Evolutionary conservation across 1,140 invertebrate species (phyloP).

Genomic region (Hermetia illucens): DNA sequence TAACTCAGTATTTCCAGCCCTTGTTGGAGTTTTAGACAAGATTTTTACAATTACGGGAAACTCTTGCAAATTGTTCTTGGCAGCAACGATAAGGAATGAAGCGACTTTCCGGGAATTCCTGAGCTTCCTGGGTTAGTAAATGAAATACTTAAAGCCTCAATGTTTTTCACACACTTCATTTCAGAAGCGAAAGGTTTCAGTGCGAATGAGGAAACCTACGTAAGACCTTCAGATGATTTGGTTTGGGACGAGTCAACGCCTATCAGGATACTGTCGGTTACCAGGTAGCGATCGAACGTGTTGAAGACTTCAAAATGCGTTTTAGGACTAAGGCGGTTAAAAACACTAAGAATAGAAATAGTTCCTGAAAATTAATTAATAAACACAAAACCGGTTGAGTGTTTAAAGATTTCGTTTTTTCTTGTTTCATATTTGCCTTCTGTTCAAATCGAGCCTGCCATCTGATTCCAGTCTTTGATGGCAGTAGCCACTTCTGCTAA

Average conservation of each 20-base stretch:
- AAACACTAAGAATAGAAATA: too few species aligned
- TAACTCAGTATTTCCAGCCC: constrained; percentile 14
- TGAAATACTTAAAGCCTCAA: background rate
- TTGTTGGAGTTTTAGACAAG: constrained; percentile 15
- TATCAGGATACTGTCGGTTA: constrained; percentile 7
- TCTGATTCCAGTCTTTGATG: too few species aligned
- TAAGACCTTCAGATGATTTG: constrained; percentile 4
- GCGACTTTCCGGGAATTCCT: constrained; percentile 20
- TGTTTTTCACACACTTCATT: background rate
- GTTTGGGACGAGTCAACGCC: constrained; percentile 9
- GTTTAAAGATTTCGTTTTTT: too few species aligned
- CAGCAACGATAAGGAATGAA: constrained; percentile 24
- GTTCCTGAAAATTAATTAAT: too few species aligned
- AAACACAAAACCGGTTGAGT: too few species aligned
- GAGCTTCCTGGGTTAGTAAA: constrained; percentile 11
- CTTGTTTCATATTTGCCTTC: too few species aligned
- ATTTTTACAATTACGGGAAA: constrained; percentile 11
- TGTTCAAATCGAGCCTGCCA: too few species aligned
- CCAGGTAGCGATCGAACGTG: too few species aligned
- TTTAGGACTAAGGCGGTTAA: too few species aligned
- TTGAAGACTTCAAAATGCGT: too few species aligned
- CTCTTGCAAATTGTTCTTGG: constrained; percentile 15
- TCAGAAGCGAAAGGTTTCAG: constrained; percentile 1
- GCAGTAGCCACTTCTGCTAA: too few species aligned
- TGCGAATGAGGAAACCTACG: background rate